Conservation (phyloP, 2,797 vertebrate genomes). For the Hephaestus fuliginosus region DNA sequence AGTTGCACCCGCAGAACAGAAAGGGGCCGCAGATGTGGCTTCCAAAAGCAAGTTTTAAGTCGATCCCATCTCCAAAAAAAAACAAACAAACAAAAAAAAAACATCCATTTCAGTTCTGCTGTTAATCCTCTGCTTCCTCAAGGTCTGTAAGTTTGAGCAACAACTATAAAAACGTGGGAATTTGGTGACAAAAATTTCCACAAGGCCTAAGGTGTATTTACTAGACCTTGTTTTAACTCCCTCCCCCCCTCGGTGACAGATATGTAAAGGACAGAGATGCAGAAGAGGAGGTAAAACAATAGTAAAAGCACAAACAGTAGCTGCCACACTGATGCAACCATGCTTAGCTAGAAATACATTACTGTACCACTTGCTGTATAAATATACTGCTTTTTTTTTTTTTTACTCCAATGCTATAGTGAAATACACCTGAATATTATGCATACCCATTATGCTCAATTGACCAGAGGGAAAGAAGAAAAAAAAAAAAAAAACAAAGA, state of each 20-base stretch:
- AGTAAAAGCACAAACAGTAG: conserved; percentile 84
- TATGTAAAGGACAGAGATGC: conserved; percentile 64
- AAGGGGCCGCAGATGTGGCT: conserved; percentile 25
- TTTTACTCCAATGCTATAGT: conserved; percentile 82
- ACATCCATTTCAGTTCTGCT: conserved; percentile 31
- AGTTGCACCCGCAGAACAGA: conserved; percentile 31
- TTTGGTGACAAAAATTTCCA: conserved; percentile 27
- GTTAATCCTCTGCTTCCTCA: conserved; percentile 35
- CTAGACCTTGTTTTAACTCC: conserved; percentile 47
- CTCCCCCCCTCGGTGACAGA: conserved; percentile 42
- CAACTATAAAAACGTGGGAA: conserved; percentile 26
- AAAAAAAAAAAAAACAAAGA: conserved; percentile 2
- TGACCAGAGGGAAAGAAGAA: conserved; percentile 72
- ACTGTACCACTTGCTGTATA: conserved; percentile 84
- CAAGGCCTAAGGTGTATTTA: conserved; percentile 30
- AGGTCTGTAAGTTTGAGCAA: conserved; percentile 53
- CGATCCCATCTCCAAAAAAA: too few species aligned
- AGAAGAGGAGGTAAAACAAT: conserved; percentile 52
- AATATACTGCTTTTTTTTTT: conserved; percentile 84
- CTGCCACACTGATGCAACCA: conserved; percentile 86
- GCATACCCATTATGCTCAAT: conserved; percentile 80
- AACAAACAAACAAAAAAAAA: neutral
- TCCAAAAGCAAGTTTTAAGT: neutral
- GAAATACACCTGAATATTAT: conserved; percentile 84
- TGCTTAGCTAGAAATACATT: conserved; percentile 86